phyloP scores from a whole-genome alignment of 2,113 vertebrate species.

The Pao palembangensis region DNA sequence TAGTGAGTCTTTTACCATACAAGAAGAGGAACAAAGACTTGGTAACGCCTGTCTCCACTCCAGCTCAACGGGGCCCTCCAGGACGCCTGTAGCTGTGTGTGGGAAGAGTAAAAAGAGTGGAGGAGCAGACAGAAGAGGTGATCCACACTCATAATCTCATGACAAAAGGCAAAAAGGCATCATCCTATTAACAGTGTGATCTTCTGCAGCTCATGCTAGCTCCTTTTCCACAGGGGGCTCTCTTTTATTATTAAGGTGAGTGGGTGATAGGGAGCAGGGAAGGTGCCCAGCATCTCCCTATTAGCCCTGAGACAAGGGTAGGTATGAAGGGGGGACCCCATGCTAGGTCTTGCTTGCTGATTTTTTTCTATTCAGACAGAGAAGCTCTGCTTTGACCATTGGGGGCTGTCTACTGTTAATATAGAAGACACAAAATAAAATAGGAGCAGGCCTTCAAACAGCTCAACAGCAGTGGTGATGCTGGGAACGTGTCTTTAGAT shows the following conservation, averaged over 20 bases:
- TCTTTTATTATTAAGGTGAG: slow-evolving; percentile 83
- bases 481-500: slow-evolving; percentile 28
- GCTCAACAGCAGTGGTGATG: slow-evolving; percentile 13
- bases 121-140: slow-evolving; percentile 74
- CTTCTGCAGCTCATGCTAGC: slow-evolving; percentile 92
- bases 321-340: slow-evolving; percentile 52
- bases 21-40: slow-evolving; percentile 81
- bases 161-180: slow-evolving; percentile 99
- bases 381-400: slow-evolving; percentile 41
- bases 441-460: slow-evolving; percentile 36
- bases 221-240: slow-evolving; percentile 92
- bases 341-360: slow-evolving; percentile 46
- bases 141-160: slow-evolving; percentile 98
- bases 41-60: slow-evolving; percentile 90
- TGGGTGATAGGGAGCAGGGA: slow-evolving; percentile 57
- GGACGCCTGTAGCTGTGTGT: slow-evolving; percentile 57
- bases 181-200: slow-evolving; percentile 99
- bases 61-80: slow-evolving; percentile 85
- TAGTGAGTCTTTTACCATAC: slow-evolving; percentile 84
- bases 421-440: slow-evolving; percentile 29
- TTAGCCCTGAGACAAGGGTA: slow-evolving; percentile 59
- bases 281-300: slow-evolving; percentile 34
- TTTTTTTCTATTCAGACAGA: slow-evolving; percentile 35
- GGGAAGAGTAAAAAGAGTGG: slow-evolving; percentile 46
- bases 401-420: slow-evolving; percentile 25